Conservation (phyloP, 2,888 invertebrate species). For the Eubasilissa splendida region DNA sequence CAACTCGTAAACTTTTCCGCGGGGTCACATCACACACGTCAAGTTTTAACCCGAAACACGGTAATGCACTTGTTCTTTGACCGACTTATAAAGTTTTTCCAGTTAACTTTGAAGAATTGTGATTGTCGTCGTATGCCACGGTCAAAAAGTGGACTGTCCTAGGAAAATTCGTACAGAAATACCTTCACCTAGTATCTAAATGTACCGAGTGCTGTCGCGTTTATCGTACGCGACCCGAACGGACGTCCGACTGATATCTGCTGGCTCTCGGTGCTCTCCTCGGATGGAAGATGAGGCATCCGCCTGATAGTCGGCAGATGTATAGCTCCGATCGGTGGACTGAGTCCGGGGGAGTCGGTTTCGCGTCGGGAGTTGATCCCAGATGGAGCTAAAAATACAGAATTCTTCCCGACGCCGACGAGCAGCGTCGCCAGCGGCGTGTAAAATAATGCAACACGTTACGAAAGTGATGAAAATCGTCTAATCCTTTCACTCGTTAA, state of each 20-base stretch:
- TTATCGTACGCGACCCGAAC: slow-evolving; percentile 44
- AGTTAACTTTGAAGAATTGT: neutral
- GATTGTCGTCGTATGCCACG: slow-evolving; percentile 1
- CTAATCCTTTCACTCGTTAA: neutral
- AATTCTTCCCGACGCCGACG: slow-evolving; percentile 11
- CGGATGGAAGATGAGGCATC: slow-evolving; percentile 5
- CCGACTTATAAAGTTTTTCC: slow-evolving; percentile 18
- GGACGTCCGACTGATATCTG: slow-evolving; percentile 30
- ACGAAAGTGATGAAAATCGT: neutral
- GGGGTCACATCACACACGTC: slow-evolving; percentile 9
- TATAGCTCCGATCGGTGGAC: slow-evolving; percentile 35
- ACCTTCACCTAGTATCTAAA: slow-evolving; percentile 33
- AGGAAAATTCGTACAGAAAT: slow-evolving; percentile 49
- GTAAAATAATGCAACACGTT: slow-evolving; percentile 20
- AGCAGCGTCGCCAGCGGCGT: slow-evolving; percentile 10
- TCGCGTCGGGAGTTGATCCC: slow-evolving; percentile 39
- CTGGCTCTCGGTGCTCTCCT: slow-evolving; percentile 15
- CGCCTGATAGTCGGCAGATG: slow-evolving; percentile 25
- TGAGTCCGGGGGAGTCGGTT: slow-evolving; percentile 31
- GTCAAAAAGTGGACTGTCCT: slow-evolving; percentile 48
- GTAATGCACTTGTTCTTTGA: neutral
- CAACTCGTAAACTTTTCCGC: slow-evolving; percentile 21
- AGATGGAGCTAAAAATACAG: slow-evolving; percentile 49
- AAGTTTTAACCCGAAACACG: slow-evolving; percentile 11
- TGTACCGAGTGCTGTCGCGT: slow-evolving; percentile 37